Base-by-base conservation (phyloP, 2,888 invertebrate genomes). In the Hypomecis atomaria region DNA sequence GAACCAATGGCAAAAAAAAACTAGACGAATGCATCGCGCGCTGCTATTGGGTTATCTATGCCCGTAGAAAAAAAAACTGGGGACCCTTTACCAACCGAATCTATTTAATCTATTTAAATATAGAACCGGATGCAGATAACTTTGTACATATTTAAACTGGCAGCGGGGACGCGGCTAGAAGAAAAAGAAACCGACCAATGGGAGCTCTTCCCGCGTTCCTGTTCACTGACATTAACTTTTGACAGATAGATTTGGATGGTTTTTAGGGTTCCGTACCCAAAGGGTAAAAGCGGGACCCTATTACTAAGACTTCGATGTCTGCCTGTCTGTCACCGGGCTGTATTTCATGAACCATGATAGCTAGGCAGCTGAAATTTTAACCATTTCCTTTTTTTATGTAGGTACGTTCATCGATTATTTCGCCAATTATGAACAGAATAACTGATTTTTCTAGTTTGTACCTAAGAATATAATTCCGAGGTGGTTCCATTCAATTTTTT, bases 191-290 rank as follows among this genome's bases (percentile, higher is more conserved):
- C 68, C 69, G 61, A 11, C 82, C 82, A 79, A 83, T 83, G 62
- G 73, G 71, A 63, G 54, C 59, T 13, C 38, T 59, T 49, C 59
- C 54, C 40, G 44, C 59, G 59, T 45, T 63, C 49, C 55, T 49
- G 34, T 44, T 43, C 38, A 34, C 34, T 55, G 54, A 74, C 73
- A 82, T 81, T 81, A 79, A 81, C 81, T 81, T 81, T 79, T 78
- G 78, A 81, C 79, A 77, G 74, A 65, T 72, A 56, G 56, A 75
- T 78, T 78, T 74, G 74, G 75, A 74, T 75, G 77, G 73, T 40
- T 40, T 49, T 34, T 34, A 37, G 37, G 52, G 23, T 40, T n/a
- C n/a, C n/a, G n/a, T n/a, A n/a, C n/a, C n/a, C n/a, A n/a, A n/a
- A n/a, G n/a, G n/a, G n/a, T n/a, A n/a, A n/a, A n/a, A n/a, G n/a